A percentile compares a stretch with the other conserved stretches of the same genome.
Evolutionary conservation across 2,113 vertebrate genomes (phyloP).

Genomic region (Myotis yumanensis): DNA sequence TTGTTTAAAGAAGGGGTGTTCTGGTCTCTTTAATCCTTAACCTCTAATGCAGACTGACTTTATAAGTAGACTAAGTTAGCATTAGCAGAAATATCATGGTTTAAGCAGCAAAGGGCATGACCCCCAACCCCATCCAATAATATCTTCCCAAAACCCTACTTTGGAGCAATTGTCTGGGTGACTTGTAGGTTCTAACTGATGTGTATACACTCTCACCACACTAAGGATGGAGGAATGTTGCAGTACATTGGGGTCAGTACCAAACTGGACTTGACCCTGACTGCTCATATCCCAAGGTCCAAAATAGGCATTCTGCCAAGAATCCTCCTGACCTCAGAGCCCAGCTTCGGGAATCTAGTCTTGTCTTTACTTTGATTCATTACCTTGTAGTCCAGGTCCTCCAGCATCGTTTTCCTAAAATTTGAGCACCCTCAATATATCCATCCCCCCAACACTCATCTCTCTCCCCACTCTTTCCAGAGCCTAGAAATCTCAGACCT

Average conservation of each 20-base stretch:
- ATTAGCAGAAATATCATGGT: not conserved
- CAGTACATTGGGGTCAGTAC: not conserved
- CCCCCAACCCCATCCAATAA: not conserved
- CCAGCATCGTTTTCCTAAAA: not conserved
- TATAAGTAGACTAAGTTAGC: not conserved
- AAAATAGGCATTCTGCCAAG: not conserved
- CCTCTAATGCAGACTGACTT: constrained; percentile 19
- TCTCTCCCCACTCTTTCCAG: not conserved
- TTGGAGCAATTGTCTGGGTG: not conserved
- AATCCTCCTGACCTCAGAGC: not conserved
- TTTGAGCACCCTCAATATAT: not conserved
- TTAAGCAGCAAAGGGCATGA: constrained; percentile 15
- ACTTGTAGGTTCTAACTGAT: not conserved
- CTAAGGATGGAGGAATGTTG: not conserved
- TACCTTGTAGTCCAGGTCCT: not conserved
- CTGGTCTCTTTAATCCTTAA: constrained; percentile 22
- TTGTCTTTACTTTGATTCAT: not conserved
- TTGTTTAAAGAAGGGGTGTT: not conserved
- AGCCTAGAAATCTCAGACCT: not conserved
- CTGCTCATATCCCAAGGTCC: not conserved
- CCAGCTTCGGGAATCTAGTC: not conserved
- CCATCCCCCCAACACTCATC: not conserved
- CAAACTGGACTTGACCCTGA: constrained; percentile 6
- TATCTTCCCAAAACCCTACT: not conserved
- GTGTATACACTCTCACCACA: not conserved